Base-by-base conservation (phyloP, 1,140 invertebrate species). In the Polypedilum vanderplanki region DNA sequence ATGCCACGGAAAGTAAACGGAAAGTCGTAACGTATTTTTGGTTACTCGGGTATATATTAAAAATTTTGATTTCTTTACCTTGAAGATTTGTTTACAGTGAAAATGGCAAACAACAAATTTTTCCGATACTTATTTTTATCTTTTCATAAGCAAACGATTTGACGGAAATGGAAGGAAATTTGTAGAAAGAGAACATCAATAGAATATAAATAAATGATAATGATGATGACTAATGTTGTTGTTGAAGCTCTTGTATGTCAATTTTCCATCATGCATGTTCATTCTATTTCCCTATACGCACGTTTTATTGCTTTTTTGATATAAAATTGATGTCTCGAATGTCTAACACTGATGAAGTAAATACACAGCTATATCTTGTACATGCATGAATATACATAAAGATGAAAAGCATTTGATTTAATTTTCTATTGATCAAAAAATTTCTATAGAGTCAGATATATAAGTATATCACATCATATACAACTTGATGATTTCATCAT, bases 221-320 rank as follows among this genome's bases (percentile, higher is more conserved):
- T 70, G 65, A 70, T 70, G 65, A 70, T 70, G 65, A 70, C 65
- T 70, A 70, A 70, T 70, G 46, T n/a, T 57, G 12, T 57, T n/a
- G 12, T 4, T 12, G 12, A n/a, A 57, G 12, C 46, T 18, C 20
- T 70, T 70, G 20, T 7, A 10, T 17, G 15, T 70, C 65, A 70
- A 70, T 70, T n/a, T 70, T 22, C 65, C 15, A 18, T 70, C 65
- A 8, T 70, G 65, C n/a, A 15, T 57, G 10, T 57, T 46, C 24
- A 57, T 57, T 12, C 46, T 15, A 57, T 57, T 15, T 57, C 46
- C n/a, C 46, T n/a, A 57, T 57, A 57, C 46, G 46, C 46, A 57
- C 46, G 46, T 57, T 57, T 57, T 57, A 57, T 57, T 57, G n/a
- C 24, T 57, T 57, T 15, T 57, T 57, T 12, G 46, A 57, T 57